Conservation (phyloP, 2,888 invertebrate genomes). For the Drosophila diplacantha region DNA sequence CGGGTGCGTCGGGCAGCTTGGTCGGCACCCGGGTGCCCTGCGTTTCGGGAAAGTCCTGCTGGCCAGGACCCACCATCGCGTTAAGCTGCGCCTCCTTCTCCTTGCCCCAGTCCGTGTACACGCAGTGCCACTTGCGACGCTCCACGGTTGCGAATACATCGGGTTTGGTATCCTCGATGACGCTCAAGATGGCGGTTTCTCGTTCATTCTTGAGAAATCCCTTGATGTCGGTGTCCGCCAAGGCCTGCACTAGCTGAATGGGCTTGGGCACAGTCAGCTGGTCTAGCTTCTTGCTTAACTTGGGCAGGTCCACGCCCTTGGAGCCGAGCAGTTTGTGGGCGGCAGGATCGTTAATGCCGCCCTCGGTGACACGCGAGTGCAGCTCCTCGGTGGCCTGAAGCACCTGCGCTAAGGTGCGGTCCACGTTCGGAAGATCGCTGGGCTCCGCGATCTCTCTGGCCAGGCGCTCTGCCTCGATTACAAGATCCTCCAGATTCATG, state of each 20-base stretch:
- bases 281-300: constrained; percentile 93
- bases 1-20: constrained; percentile 80
- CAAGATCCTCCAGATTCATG: constrained; percentile 89
- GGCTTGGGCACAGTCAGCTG: constrained; percentile 89
- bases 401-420: constrained; percentile 93
- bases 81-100: constrained; percentile 93
- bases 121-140: constrained; percentile 86
- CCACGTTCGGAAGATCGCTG: constrained; percentile 89
- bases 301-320: constrained; percentile 93
- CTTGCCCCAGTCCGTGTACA: constrained; percentile 93
- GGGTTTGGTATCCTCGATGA: constrained; percentile 93
- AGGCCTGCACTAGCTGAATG: constrained; percentile 93
- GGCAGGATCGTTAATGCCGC: constrained; percentile 91
- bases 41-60: constrained; percentile 84
- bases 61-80: constrained; percentile 91
- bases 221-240: constrained; percentile 93
- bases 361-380: constrained; percentile 90
- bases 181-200: constrained; percentile 94
- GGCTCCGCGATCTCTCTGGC: constrained; percentile 93
- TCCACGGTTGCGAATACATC: constrained; percentile 84
- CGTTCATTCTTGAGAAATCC: constrained; percentile 94
- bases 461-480: constrained; percentile 94
- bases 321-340: constrained; percentile 94
- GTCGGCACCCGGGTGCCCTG: constrained; percentile 83
- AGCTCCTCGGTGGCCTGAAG: constrained; percentile 93